A percentile compares a stretch with the other conserved stretches of the same genome.
These are phyloP conservation scores for Acanthacorydalis orientalis DNA, from an alignment of 2,888 invertebrate species.

Conservation along the genomic window DNA sequence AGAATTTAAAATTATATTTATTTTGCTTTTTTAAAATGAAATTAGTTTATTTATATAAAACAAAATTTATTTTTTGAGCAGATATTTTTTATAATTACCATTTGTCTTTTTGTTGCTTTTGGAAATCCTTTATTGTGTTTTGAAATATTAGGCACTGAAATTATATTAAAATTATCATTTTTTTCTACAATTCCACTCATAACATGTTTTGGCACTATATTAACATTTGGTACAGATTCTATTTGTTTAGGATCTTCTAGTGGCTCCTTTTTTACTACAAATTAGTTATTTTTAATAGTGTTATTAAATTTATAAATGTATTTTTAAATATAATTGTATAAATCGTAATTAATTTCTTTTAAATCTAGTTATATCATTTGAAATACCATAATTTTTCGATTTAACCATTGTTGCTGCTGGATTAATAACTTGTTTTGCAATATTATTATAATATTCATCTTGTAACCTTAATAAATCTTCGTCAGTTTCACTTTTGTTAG, in stretches of 20 bases:
- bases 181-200: slow-evolving; percentile 41
- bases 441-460: slow-evolving; percentile 45
- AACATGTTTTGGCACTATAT: slow-evolving; percentile 25
- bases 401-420: slow-evolving; percentile 45
- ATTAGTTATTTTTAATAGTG: background rate
- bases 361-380: too few relatives aligned
- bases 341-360: too few relatives aligned
- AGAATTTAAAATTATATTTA: too few relatives aligned
- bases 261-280: slow-evolving; percentile 14
- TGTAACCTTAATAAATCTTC: slow-evolving; percentile 60
- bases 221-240: slow-evolving; percentile 26
- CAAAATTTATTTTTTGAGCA: too few relatives aligned
- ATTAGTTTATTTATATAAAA: too few relatives aligned
- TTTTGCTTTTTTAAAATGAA: too few relatives aligned
- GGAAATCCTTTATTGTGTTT: slow-evolving; percentile 32
- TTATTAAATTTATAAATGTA: background rate
- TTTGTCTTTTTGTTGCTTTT: slow-evolving; percentile 26
- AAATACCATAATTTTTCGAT: slow-evolving; percentile 11
- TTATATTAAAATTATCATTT: slow-evolving; percentile 13
- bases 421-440: slow-evolving; percentile 33
- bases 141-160: slow-evolving; percentile 5
- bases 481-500: slow-evolving; percentile 52
- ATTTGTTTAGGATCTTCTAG: slow-evolving; percentile 21
- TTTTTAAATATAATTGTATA: background rate
- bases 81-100: slow-evolving; percentile 8